Evolutionary conservation across 2,888 invertebrate species (phyloP), one percentile per base, ranked within the genome.

Genomic region (Drosophila percnosoma): DNA sequence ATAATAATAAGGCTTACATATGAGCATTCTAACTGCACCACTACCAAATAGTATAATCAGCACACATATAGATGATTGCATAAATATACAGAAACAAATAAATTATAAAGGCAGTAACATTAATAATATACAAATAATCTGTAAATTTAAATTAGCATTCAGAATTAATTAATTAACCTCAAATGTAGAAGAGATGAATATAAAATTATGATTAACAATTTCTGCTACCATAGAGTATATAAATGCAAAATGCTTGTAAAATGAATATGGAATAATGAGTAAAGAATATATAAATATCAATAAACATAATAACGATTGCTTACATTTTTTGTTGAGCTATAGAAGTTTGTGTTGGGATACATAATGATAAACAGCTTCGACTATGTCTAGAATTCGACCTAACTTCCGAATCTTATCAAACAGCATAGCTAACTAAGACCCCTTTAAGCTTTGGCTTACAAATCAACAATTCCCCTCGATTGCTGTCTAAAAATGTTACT

Each of bases 391-490:
- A 38, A 15, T 21, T 69, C 38, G 36, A 31, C 10, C 2, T 31
- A 54, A 18, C 8, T 40, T 53, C 8, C 6, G 21, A 31, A 27
- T 49, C 31, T 33, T 49, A 38, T 34, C 72, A 78, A 80, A 80
- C 62, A 21, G 77, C 77, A 72, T 72, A 4, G 18, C 59, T 53
- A 72, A 61, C 40, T 51, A 29, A 18, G 51, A 55, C 21, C 38
- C 42, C 53, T 62, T 63, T 80, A 72, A 80, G 59, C 77, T 76
- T 42, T 80, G 77, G 57, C 77, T 76, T 53, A 76, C 59, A 73
- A 76, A 80, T 78, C 68, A 76, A 21, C 40, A 58, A 78, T 78
- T 78, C 78, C 40, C 51, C 78, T 81, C 70, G 63, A 48, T 27
- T 60, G 24, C 31, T 48, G 21, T 45, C 63, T 60, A 70, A 38